Evolutionary conservation across 2,888 invertebrate species (phyloP).

Genomic region (Apoderus coryli): DNA sequence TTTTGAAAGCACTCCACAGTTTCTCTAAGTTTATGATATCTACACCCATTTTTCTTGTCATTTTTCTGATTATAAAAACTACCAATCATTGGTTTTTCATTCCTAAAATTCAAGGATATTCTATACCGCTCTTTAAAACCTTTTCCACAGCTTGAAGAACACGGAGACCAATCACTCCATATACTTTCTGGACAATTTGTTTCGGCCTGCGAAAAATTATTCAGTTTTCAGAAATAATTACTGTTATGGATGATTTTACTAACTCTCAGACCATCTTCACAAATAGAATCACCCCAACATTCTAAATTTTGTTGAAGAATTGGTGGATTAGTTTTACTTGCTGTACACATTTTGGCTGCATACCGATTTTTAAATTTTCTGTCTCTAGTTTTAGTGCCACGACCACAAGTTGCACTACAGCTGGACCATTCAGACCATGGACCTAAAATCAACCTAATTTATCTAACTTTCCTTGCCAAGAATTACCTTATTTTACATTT

Average conservation of each 20-base stretch:
- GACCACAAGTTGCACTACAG: conserved; percentile 59
- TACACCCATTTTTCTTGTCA: conserved; percentile 31
- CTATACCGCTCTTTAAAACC: conserved; percentile 51
- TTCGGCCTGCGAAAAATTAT: too few relatives aligned
- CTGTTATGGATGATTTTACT: too few relatives aligned
- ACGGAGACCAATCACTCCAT: conserved; percentile 75
- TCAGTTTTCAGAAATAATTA: too few relatives aligned
- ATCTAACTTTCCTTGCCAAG: too few relatives aligned
- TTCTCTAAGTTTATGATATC: conserved; percentile 35
- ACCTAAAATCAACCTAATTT: conserved; percentile 27
- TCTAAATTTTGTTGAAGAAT: conserved; percentile 35
- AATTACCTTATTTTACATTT: too few relatives aligned
- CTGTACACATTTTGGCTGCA: conserved; percentile 48
- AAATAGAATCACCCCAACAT: conserved; percentile 31
- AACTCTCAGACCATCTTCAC: too few relatives aligned
- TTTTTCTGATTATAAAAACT: conserved; percentile 21
- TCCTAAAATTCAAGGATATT: conserved; percentile 24
- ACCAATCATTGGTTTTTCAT: conserved; percentile 24
- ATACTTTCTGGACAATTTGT: conserved; percentile 44
- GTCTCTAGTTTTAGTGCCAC: conserved; percentile 53
- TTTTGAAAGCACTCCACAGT: conserved; percentile 33
- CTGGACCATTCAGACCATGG: conserved; percentile 67
- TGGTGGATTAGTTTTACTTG: conserved; percentile 31
- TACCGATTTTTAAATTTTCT: conserved; percentile 48
- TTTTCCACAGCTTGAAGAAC: conserved; percentile 64